Base-by-base conservation (phyloP, 1,140 invertebrate genomes). In the Campoletis sonorensis region DNA sequence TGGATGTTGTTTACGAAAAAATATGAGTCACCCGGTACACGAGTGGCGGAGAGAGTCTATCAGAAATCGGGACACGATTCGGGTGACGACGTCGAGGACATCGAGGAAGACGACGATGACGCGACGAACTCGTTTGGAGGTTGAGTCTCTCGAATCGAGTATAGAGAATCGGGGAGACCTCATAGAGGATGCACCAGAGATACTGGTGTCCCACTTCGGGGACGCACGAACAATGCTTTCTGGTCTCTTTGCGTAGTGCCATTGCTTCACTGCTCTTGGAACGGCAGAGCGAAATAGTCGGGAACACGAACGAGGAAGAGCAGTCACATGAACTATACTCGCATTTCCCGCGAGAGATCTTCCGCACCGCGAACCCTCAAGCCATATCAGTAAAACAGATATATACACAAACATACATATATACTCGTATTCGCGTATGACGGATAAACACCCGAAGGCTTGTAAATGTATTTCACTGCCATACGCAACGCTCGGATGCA, bases 341-440 rank as follows among this genome's bases (percentile, higher is more conserved):
- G 61, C 61, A 64, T 64, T 64, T 64, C 61, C 61, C 61, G 61
- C 61, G 61, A 64, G 61, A 64, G 61, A 26, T 64, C 61, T 64
- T 4, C 26, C 13, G 61, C 23, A 13, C 61, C 26, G 61, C 26
- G 23, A 27, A 64, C 61, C 61, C 4, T 26, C 61, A 10, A 64
- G 61, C 61, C 23, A 64, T 64, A 27, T 64, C 23, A 27, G 23
- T 4, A 64, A 11, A 3, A 64, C 15, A 64, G 1, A 64, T 26
- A 64, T 64, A n/a, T 58, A 58, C n/a, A n/a, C n/a, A n/a, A n/a
- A n/a, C n/a, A n/a, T n/a, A n/a, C n/a, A n/a, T n/a, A n/a, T n/a
- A n/a, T n/a, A n/a, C n/a, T n/a, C n/a, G n/a, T n/a, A n/a, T n/a
- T n/a, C n/a, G n/a, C n/a, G n/a, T n/a, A n/a, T 45, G 40, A 45